A percentile compares a stretch with the other conserved stretches of the same genome.
Conservation (phyloP, 2,888 invertebrate species). For the Unio pictorum region DNA sequence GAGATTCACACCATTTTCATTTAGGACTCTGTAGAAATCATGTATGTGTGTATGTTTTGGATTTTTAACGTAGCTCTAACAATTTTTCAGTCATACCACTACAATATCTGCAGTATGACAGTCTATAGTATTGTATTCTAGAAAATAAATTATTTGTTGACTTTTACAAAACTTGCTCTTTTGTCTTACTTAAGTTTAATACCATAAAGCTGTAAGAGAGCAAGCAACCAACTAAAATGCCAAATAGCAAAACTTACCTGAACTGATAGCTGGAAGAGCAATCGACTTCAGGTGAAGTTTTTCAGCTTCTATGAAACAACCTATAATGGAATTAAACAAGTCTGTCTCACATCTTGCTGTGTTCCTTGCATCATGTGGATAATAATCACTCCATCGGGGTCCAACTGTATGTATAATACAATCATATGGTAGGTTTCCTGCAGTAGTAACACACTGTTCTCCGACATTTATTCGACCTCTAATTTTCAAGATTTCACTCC, state of each 20-base stretch:
- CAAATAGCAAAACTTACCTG: slow-evolving; percentile 17
- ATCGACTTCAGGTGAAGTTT: slow-evolving; percentile 12
- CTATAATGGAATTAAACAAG: slow-evolving; percentile 16
- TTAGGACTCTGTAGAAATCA: too few species aligned
- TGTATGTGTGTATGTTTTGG: too few species aligned
- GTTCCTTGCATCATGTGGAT: slow-evolving; percentile 5
- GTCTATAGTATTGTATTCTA: too few species aligned
- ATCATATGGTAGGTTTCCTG: slow-evolving; percentile 21
- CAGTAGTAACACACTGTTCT: slow-evolving; percentile 6
- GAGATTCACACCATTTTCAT: too few species aligned
- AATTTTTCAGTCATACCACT: too few species aligned
- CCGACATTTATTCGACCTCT: slow-evolving; percentile 8
- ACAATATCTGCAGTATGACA: too few species aligned
- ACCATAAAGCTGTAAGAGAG: neutral
- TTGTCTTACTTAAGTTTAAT: too few species aligned
- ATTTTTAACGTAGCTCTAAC: too few species aligned
- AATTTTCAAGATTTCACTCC: slow-evolving; percentile 8
- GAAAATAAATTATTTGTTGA: too few species aligned
- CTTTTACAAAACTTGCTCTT: too few species aligned
- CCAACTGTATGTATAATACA: slow-evolving; percentile 33
- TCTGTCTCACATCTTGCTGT: slow-evolving; percentile 9
- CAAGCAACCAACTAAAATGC: neutral
- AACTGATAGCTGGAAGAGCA: slow-evolving; percentile 30
- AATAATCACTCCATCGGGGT: slow-evolving; percentile 15
- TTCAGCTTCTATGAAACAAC: slow-evolving; percentile 15